Evolutionary conservation across 2,113 vertebrate genomes (phyloP).

Genomic region (Chiloscyllium plagiosum): DNA sequence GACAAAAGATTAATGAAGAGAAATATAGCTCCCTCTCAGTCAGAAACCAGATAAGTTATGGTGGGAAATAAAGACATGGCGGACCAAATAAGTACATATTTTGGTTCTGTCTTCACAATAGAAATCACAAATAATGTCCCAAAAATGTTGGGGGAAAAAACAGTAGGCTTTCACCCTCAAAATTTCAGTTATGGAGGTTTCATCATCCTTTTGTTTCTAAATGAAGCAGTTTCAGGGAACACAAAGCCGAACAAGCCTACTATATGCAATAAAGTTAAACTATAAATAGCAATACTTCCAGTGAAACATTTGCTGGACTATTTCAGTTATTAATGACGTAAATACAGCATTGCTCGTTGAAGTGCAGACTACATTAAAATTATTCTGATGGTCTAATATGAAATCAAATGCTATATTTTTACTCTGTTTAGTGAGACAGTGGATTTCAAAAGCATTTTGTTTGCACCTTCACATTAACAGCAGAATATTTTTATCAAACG

Average conservation of each 20-base stretch:
- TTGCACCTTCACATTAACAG: neutral
- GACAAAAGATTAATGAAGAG: too few species aligned
- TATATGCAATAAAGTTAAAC: neutral
- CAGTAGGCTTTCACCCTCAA: neutral
- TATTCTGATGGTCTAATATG: neutral
- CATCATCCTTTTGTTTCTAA: neutral
- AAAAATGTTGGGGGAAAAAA: too few species aligned
- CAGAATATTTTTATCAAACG: neutral
- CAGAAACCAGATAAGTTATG: too few species aligned
- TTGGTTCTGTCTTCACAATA: too few species aligned
- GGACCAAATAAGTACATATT: too few species aligned
- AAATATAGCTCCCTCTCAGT: too few species aligned
- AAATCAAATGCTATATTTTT: neutral
- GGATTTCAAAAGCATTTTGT: neutral
- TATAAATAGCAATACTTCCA: neutral
- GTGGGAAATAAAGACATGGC: too few species aligned
- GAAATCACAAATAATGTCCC: too few species aligned
- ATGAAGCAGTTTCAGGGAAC: neutral
- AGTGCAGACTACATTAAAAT: neutral
- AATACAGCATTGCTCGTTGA: neutral
- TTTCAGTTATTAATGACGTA: neutral
- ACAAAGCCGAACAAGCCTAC: neutral
- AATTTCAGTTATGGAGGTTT: neutral
- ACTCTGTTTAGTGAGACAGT: slow-evolving; percentile 17
- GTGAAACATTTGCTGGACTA: neutral